These are phyloP conservation scores for Tenthredo livida DNA, from an alignment of 2,888 invertebrate genomes.

Conservation along the genomic window DNA sequence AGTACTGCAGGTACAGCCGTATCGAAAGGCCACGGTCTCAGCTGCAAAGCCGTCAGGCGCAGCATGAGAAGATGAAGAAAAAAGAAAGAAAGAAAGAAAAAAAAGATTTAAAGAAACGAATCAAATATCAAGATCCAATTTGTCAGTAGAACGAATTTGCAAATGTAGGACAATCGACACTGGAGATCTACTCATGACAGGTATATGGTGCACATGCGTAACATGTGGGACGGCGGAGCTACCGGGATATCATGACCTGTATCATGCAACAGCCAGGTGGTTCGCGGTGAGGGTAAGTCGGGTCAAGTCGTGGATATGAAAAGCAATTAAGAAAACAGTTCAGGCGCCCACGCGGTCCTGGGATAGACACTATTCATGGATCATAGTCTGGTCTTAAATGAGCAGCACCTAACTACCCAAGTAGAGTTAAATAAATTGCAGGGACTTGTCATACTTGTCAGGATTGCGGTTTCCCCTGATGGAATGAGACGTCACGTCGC, in stretches of 20 bases:
- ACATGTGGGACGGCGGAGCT: neutral
- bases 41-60: neutral
- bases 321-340: slow-evolving; percentile 49
- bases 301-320: slow-evolving; percentile 45
- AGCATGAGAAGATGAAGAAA: neutral
- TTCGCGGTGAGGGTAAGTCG: slow-evolving; percentile 19
- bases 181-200: slow-evolving; percentile 12
- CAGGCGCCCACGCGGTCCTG: slow-evolving; percentile 4
- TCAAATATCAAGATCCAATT: slow-evolving; percentile 24
- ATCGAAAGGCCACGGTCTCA: neutral
- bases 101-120: neutral
- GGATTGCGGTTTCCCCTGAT: neutral
- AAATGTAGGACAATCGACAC: neutral
- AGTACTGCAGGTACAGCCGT: neutral
- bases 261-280: slow-evolving; percentile 19
- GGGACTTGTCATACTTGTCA: neutral
- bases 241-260: slow-evolving; percentile 22
- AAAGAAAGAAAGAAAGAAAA: neutral
- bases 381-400: neutral
- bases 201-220: slow-evolving; percentile 18
- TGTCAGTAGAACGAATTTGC: slow-evolving; percentile 37
- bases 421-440: neutral
- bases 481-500: slow-evolving; percentile 28
- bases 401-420: neutral
- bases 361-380: neutral